Evolutionary conservation across 2,888 invertebrate genomes (phyloP), one percentile per base, ranked within the genome.

Genomic region (Agonopterix alstromeriana): DNA sequence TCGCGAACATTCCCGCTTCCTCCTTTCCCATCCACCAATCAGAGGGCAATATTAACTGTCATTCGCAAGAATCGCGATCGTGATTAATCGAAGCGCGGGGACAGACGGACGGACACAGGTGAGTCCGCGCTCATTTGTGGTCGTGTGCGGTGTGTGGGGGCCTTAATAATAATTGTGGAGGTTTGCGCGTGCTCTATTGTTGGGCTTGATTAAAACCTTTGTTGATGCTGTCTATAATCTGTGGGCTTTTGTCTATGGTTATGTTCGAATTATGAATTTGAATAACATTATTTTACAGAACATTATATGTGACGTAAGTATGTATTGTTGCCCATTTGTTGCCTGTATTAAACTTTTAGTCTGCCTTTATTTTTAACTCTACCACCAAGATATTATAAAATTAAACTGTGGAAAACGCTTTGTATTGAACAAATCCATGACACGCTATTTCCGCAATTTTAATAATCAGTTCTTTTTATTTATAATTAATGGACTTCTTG

Each of bases 31-130:
- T 50, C 47, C 1, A 43, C 62, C 66, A 54, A n/a, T 3, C 41
- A n/a, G 51, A 50, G 45, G 41, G 60, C 66, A 57, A 76, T 77
- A 80, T 78, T 72, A 78, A 73, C 80, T 81, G 81, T 79, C 81
- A 79, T 65, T 69, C 61, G 64, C 72, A 73, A 73, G 75, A 78
- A 73, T 74, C 73, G 75, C 66, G 52, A 48, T 53, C 54, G 66
- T 81, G 80, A 82, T 82, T 80, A 79, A 81, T 82, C 58, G 67
- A 58, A 55, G 55, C 51, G 46, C 53, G 51, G 53, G 60, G 64
- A 65, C 70, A 57, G 70, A 55, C 27, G 27, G 60, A 59, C 67
- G 52, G 52, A 54, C 60, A 57, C 58, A 65, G 69, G 71, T 69
- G 73, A 66, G 61, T 52, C 48, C 27, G 27, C 27, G 50, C 53